Evolutionary conservation across 2,113 vertebrate species (phyloP).

Genomic region (Amblyopsis rosae): DNA sequence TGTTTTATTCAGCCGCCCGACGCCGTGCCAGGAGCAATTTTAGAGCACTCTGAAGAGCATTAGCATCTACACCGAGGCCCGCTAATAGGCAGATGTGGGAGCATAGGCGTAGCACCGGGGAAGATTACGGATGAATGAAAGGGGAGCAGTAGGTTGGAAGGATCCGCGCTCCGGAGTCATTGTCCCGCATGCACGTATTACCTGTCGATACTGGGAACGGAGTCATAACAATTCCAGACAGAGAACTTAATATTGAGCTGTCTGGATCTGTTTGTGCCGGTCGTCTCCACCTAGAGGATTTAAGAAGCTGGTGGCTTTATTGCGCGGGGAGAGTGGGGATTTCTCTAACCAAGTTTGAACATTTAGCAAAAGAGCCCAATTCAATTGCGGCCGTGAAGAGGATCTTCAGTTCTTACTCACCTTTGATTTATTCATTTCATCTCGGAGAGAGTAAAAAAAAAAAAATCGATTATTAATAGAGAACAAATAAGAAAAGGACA

Average conservation of each 20-base stretch:
- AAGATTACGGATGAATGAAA: conserved; percentile 5
- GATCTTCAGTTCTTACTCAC: not conserved
- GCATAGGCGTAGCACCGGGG: not conserved
- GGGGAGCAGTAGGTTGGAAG: conserved; percentile 5
- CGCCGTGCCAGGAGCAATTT: conserved; percentile 30
- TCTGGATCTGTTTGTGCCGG: conserved; percentile 28
- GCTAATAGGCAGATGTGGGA: conserved; percentile 51
- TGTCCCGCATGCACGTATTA: not conserved
- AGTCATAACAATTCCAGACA: not conserved
- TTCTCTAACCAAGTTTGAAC: conserved; percentile 41
- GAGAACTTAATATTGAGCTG: conserved; percentile 1
- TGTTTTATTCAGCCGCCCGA: conserved; percentile 58
- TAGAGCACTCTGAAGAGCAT: conserved; percentile 20
- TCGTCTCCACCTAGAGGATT: conserved; percentile 32
- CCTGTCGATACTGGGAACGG: conserved; percentile 13
- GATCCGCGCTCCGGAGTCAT: conserved; percentile 25
- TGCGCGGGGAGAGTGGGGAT: conserved; percentile 51
- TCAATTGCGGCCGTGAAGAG: conserved; percentile 38
- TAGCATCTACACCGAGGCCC: conserved; percentile 27
- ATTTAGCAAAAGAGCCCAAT: conserved; percentile 37
- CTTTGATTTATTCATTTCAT: no score
- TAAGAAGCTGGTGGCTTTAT: conserved; percentile 47
- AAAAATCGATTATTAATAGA: not conserved
- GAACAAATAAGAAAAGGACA: conserved; percentile 20
- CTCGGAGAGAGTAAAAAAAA: no score